Conservation (phyloP, 2,113 vertebrate species). For the Axis porcinus region DNA sequence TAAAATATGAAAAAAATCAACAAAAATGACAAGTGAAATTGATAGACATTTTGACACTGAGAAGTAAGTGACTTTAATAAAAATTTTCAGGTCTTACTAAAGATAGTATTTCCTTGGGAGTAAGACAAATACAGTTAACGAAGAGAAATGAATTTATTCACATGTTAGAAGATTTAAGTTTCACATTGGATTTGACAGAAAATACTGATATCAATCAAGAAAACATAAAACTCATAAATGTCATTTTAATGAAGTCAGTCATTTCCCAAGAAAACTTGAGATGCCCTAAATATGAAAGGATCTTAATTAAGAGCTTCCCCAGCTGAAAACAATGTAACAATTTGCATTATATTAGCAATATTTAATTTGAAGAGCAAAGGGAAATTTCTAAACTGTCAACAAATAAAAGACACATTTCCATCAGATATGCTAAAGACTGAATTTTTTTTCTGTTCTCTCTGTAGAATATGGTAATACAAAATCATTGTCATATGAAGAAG, state of each 20-base stretch:
- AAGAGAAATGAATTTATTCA: conserved; percentile 1
- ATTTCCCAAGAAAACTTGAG: background rate
- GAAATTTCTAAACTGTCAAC: background rate
- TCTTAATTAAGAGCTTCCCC: background rate
- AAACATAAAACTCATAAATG: background rate
- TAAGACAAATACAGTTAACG: background rate
- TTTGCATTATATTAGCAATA: background rate
- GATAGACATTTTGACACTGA: background rate
- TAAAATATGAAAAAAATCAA: background rate
- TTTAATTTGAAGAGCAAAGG: conserved; percentile 33
- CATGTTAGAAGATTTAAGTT: background rate
- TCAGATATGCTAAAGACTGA: background rate
- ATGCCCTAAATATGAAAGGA: conserved; percentile 20
- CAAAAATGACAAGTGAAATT: background rate
- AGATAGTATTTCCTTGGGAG: background rate
- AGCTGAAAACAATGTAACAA: background rate
- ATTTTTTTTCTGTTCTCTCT: background rate
- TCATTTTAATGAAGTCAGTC: conserved; percentile 3
- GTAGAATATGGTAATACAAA: background rate
- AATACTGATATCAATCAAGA: background rate
- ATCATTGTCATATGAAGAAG: background rate
- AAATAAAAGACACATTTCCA: background rate
- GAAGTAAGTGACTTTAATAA: background rate
- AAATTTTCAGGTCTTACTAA: background rate
- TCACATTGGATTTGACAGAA: background rate